Evolutionary conservation across 2,113 vertebrate species (phyloP), one percentile per base, ranked within the genome.

Genomic region (Misgurnus mizolepis): DNA sequence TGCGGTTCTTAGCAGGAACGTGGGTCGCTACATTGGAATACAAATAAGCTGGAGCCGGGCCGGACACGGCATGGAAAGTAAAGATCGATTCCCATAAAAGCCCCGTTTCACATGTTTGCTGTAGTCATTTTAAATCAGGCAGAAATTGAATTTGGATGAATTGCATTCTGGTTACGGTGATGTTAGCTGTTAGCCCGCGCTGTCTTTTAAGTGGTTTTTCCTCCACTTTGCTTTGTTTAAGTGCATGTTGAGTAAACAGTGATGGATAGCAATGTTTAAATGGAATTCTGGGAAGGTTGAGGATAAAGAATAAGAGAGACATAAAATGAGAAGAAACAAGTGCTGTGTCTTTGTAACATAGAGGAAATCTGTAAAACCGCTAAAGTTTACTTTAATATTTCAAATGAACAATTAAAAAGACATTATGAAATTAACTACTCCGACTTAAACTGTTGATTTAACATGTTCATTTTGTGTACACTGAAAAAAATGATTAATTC

Each of bases 141-240:
- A 78, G 86, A 89, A 89, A 90, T 88, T 86, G 84, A 85, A 68
- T 58, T 61, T 80, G 84, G 87, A 88, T 89, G 80, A 89, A 88
- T 86, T 77, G 74, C 71, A 34, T 61, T 43, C 82, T 83, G 88
- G 89, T 88, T 87, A 84, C 82, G 84, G 65, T 43, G 73, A 86
- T 82, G 86, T 87, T 84, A 83, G 74, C 82, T 50, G 82, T 66
- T 69, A 67, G 47, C 55, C 79, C 82, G 81, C 50, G 41, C 75
- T 70, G 62, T 60, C 45, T 64, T 66, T 77, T 53, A 77, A 66
- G 40, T 70, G 43, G 10, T 43, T 61, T 55, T 71, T 41, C 47
- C 45, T 58, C 67, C 41, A 68, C 47, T 61, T 53, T 70, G n/a
- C 74, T 82, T 77, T 87, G 84, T 77, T 88, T 83, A 82, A 89